Base-by-base conservation (phyloP, 1,140 invertebrate species). In the Diorhabda sublineata region DNA sequence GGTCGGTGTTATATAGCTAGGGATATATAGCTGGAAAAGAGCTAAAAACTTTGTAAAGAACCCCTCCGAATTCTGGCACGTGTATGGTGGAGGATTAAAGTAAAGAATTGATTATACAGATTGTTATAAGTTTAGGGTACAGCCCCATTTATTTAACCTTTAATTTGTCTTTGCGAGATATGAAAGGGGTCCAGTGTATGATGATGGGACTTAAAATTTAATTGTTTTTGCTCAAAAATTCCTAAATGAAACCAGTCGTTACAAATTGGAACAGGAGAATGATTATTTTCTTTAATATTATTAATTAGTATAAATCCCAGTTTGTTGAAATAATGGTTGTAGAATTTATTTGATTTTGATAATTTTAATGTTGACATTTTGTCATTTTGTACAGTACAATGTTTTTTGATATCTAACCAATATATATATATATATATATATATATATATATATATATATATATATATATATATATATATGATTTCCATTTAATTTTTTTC, bases 71-170 rank as follows among this genome's bases (percentile, higher is more conserved):
- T 2, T 6, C 2, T 52, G n/a, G 47, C 47, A n/a, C 47, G 47
- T 52, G 47, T 52, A 52, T 52, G 47, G 47, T 3, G 47, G n/a
- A 52, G 4, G 47, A 52, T 52, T 52, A 52, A 52, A 52, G 47
- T 52, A n/a, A n/a, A 52, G 47, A 52, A 52, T 52, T 52, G 47
- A 52, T 52, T 52, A 52, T 52, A 52, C 47, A 52, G 47, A 52
- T 52, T 52, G 47, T 52, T 52, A 52, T 52, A 52, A 52, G 47
- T 52, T 8, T 6, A 52, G 47, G 47, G 47, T 52, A 52, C 6
- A 8, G 47, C 47, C 47, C 47, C 47, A 52, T 52, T 52, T 52
- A 52, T 52, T 52, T 52, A 52, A 52, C 47, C 47, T 52, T 52
- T 52, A 52, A 52, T 52, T 52, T 52, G 47, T 52, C 47, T 52